Evolutionary conservation across 2,113 vertebrate species (phyloP).

Genomic region (Syngnathus floridae): DNA sequence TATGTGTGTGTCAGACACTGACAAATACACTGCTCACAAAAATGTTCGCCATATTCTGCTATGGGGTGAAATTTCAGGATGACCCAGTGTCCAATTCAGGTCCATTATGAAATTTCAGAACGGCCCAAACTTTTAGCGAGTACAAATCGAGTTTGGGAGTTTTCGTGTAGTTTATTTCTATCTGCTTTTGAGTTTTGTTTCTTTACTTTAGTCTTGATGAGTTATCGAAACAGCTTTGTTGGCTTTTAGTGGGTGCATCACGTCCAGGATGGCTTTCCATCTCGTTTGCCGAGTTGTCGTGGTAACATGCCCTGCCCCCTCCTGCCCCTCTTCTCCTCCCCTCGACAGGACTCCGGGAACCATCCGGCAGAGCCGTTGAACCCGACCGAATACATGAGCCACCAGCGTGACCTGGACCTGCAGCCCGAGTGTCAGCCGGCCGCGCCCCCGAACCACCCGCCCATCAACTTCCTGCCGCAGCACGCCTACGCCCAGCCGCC

Average conservation of each 20-base stretch:
- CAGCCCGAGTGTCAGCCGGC: slow-evolving; percentile 65
- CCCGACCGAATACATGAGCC: slow-evolving; percentile 77
- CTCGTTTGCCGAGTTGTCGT: no score
- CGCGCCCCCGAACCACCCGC: slow-evolving; percentile 57
- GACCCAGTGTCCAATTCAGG: neutral
- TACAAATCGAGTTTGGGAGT: neutral
- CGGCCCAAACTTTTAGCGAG: neutral
- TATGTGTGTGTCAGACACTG: neutral
- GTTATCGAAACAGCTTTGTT: no score
- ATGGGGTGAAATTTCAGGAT: neutral
- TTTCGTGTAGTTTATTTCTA: no score
- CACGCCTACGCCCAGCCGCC: slow-evolving; percentile 68
- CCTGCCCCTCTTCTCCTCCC: slow-evolving; percentile 28
- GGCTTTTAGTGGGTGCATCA: no score
- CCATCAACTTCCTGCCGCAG: slow-evolving; percentile 71
- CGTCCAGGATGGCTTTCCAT: no score
- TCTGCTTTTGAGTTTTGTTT: no score
- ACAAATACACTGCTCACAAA: neutral
- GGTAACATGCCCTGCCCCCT: neutral
- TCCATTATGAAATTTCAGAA: neutral
- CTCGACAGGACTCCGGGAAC: slow-evolving; percentile 76
- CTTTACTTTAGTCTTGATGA: no score
- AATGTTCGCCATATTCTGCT: neutral
- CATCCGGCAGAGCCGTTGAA: slow-evolving; percentile 71
- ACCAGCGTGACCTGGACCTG: slow-evolving; percentile 66